These are phyloP conservation scores for Drosophila rhopaloa DNA, from an alignment of 1,140 invertebrate species.

Conservation along the genomic window DNA sequence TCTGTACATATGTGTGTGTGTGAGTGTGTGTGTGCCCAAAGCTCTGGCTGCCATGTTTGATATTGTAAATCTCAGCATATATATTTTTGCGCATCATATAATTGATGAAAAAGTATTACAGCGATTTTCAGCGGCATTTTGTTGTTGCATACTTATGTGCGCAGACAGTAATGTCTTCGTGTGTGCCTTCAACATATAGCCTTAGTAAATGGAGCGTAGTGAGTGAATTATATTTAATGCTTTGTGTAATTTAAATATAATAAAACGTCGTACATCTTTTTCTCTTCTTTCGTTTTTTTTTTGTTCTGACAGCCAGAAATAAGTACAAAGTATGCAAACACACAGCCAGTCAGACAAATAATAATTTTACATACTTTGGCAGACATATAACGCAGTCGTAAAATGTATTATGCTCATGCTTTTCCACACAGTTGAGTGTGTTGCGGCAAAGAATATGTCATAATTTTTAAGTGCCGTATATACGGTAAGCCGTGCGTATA, in stretches of 20 bases:
- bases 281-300: not conserved
- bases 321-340: constrained; percentile 34
- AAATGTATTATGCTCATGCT: constrained; percentile 40
- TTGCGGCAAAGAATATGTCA: constrained; percentile 52
- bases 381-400: constrained; percentile 57
- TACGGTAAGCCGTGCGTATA: constrained; percentile 2
- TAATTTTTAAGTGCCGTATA: constrained; percentile 42
- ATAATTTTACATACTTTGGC: constrained; percentile 54
- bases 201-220: constrained; percentile 81
- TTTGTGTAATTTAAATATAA: constrained; percentile 83
- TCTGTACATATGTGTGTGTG: constrained; percentile 17
- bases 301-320: constrained; percentile 11
- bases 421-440: constrained; percentile 36
- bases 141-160: constrained; percentile 45
- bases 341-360: constrained; percentile 52
- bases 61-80: constrained; percentile 79
- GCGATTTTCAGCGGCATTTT: constrained; percentile 74
- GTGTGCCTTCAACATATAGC: constrained; percentile 59
- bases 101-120: constrained; percentile 83
- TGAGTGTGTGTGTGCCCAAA: constrained; percentile 27
- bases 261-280: constrained; percentile 62
- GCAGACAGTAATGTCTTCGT: constrained; percentile 34
- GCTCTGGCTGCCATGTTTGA: constrained; percentile 53
- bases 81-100: constrained; percentile 81
- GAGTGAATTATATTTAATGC: constrained; percentile 83